Evolutionary conservation across 2,888 invertebrate species (phyloP).

Genomic region (Danaus chrysippus): DNA sequence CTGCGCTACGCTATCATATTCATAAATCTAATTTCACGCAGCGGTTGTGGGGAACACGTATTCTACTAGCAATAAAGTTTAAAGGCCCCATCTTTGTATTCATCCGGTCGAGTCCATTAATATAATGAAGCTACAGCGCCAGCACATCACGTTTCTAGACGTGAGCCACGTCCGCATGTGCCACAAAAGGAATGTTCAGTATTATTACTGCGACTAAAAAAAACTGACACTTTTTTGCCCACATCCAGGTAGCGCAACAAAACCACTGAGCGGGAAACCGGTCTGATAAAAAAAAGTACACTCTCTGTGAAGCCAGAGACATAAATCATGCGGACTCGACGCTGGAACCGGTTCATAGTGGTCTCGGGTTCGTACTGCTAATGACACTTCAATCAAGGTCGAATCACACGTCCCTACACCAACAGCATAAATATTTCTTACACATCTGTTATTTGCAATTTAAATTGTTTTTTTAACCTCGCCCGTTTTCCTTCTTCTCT

Average conservation of each 20-base stretch:
- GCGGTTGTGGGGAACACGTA: slow-evolving; percentile 55
- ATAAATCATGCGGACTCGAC: slow-evolving; percentile 75
- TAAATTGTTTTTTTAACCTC: slow-evolving; percentile 11
- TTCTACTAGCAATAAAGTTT: slow-evolving; percentile 63
- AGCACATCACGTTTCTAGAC: slow-evolving; percentile 66
- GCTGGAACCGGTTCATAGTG: slow-evolving; percentile 60
- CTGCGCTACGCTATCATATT: slow-evolving; percentile 20
- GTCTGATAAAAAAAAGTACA: slow-evolving; percentile 55
- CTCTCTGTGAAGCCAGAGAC: slow-evolving; percentile 62
- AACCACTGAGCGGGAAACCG: slow-evolving; percentile 58
- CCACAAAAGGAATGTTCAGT: slow-evolving; percentile 73
- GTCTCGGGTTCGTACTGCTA: slow-evolving; percentile 56
- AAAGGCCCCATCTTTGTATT: slow-evolving; percentile 71
- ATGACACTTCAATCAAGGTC: slow-evolving; percentile 78
- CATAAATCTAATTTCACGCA: slow-evolving; percentile 44
- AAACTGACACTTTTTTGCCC: slow-evolving; percentile 66
- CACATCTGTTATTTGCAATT: slow-evolving; percentile 17
- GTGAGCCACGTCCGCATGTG: slow-evolving; percentile 69
- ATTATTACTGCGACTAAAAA: slow-evolving; percentile 72
- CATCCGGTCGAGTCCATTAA: slow-evolving; percentile 73
- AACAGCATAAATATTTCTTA: slow-evolving; percentile 36
- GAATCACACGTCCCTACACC: slow-evolving; percentile 50
- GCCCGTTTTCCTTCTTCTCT: slow-evolving; percentile 1
- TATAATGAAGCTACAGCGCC: slow-evolving; percentile 73
- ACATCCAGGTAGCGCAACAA: slow-evolving; percentile 72